Conservation (phyloP, 2,888 invertebrate species). For the Pachycephus smyrnensis region DNA sequence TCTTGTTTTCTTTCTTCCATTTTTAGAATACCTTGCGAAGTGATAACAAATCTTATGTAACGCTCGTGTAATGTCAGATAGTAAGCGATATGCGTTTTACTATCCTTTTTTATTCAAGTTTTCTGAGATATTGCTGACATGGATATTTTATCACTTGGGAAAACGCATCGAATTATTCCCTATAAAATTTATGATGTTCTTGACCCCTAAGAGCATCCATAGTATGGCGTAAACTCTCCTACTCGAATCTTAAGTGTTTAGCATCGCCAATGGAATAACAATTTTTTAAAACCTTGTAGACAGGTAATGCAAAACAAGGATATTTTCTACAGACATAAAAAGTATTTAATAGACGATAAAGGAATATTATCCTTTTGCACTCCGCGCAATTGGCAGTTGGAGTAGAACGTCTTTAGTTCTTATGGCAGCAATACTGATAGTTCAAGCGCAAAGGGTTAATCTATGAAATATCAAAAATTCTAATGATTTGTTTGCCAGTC, state of each 20-base stretch:
- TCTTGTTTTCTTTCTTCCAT: background rate
- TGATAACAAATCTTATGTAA: background rate
- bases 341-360: background rate
- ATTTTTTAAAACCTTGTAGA: background rate
- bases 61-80: background rate
- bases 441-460: no score
- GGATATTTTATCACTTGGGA: background rate
- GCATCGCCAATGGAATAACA: background rate
- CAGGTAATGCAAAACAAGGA: background rate
- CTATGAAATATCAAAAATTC: background rate
- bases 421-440: no score
- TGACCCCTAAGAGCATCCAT: background rate
- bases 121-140: background rate
- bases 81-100: background rate
- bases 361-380: no score
- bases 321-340: background rate
- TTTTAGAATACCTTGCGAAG: background rate
- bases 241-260: background rate
- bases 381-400: no score
- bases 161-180: no score
- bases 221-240: background rate
- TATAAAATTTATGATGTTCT: background rate
- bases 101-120: background rate
- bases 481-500: background rate
- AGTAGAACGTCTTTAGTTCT: no score